Base-by-base conservation (phyloP, 2,888 invertebrate genomes). In the Patella ulyssiponensis region DNA sequence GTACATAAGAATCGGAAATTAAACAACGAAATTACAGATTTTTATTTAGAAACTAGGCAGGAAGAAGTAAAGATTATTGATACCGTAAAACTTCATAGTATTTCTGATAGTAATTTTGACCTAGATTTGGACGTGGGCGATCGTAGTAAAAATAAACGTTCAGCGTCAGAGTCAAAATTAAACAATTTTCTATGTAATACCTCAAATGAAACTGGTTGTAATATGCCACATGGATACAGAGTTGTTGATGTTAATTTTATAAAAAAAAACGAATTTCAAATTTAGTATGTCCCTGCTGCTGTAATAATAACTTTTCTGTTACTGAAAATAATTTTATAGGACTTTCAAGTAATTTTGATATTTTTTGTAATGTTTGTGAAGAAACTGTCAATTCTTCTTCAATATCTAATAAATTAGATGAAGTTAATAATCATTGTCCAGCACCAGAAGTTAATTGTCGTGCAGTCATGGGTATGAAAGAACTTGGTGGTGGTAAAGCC, bases 391-490 rank as follows among this genome's bases (percentile, higher is more conserved):
- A 5, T 58, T n/a, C n/a, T 58, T 17, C 58, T 20, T n/a, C 12
- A 7, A 58, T 1, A 5, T 58, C 58, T 9, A 58, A 58, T n/a
- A 17, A 20, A 58, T 20, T 58, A 7, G 20, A 58, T n/a, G 58
- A 58, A n/a, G 15, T 17, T 1, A 58, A 58, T 17, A 20, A 58
- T n/a, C 5, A 17, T 58, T n/a, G n/a, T n/a, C 17, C 58, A 58
- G 58, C 7, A 58, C 20, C 20, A 7, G 58, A 58, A n/a, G 58
- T 58, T 14, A 58, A n/a, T 14, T 4, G 58, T n/a, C 17, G n/a
- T 17, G 17, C n/a, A n/a, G 58, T 58, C 20, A 58, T 58, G 58
- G 58, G n/a, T 58, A 58, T 58, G n/a, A 58, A 58, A n/a, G 58
- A 58, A 20, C 20, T 58, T 9, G 58, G 58, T 15, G 58, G 11